Base-by-base conservation (phyloP, 2,113 vertebrate species). In the Corythoichthys intestinalis region DNA sequence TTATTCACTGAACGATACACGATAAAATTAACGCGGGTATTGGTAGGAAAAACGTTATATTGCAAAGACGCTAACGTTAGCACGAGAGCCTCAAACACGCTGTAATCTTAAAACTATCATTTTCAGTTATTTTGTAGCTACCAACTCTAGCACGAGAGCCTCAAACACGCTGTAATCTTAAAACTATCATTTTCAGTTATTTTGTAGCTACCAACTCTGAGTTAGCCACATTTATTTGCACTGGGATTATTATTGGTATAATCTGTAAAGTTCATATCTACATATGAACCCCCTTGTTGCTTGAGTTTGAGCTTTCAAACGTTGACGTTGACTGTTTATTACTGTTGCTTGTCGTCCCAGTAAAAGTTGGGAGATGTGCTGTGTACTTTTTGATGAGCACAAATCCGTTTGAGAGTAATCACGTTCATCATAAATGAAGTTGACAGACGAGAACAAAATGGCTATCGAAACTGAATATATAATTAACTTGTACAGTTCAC, bases 1-100 rank as follows among this genome's bases (percentile, higher is more conserved):
- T n/a, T 20, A 38, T 37, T 28, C 28, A 10, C 28, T 3, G 7
- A 38, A 35, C 47, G 39, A 14, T 37, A n/a, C 37, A 20, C 8
- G 1, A 3, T 13, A 10, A 5, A 4, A 6, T 13, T 6, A 35
- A 28, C 9, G 37, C 6, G 15, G 10, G 12, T 15, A 4, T 38
- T 35, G 35, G 5, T 14, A 38, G 44, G 20, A 10, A n/a, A 2
- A 50, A 38, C 12, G 17, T 14, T 73, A 50, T 9, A 13, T 66
- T 72, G 80, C 78, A 80, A 80, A 59, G 34, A 60, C 41, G 84
- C 88, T 86, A 87, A 78, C 59, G 63, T 79, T 86, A 84, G 83
- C 74, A 68, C 75, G 17, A 20, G 11, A 9, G n/a, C n/a, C 39
- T 62, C 60, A 20, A 62, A 44, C 10, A 12, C 17, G 13, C 14